A percentile compares a stretch with the other conserved stretches of the same genome.
phyloP scores from a whole-genome alignment of 2,888 invertebrate species.

The Arctia plantaginis region DNA sequence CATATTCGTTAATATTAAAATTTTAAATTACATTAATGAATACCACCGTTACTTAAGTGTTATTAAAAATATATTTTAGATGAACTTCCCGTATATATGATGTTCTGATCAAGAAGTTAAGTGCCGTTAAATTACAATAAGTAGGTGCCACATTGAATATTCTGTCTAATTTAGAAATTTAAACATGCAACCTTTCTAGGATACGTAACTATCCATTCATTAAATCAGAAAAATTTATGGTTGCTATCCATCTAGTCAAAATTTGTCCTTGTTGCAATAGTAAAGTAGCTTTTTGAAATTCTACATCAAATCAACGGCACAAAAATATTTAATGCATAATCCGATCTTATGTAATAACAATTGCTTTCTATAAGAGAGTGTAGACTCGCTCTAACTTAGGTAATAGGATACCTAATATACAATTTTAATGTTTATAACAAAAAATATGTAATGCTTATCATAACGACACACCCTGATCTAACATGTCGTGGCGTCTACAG shows the following conservation, averaged over 20 bases:
- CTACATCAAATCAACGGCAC: too few relatives aligned
- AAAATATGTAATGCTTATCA: too few relatives aligned
- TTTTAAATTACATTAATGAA: background rate
- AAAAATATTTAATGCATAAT: background rate
- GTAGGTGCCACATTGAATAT: background rate
- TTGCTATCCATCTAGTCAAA: background rate
- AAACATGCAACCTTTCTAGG: too few relatives aligned
- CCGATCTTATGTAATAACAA: background rate
- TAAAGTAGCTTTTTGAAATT: too few relatives aligned
- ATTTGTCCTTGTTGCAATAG: background rate
- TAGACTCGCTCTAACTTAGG: background rate
- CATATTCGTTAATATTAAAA: background rate
- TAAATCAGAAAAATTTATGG: background rate
- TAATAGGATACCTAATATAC: too few relatives aligned
- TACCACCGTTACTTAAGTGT: background rate
- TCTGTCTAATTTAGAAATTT: background rate
- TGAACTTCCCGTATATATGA: background rate
- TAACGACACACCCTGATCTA: too few relatives aligned
- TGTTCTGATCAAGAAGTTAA: background rate
- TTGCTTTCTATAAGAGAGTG: too few relatives aligned
- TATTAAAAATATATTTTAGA: background rate
- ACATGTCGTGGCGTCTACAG: background rate
- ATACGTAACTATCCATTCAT: too few relatives aligned
- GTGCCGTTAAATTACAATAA: background rate
- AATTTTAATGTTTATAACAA: too few relatives aligned